phyloP scores from a whole-genome alignment of 2,797 vertebrate species.

The Fistularia tabacaria region DNA sequence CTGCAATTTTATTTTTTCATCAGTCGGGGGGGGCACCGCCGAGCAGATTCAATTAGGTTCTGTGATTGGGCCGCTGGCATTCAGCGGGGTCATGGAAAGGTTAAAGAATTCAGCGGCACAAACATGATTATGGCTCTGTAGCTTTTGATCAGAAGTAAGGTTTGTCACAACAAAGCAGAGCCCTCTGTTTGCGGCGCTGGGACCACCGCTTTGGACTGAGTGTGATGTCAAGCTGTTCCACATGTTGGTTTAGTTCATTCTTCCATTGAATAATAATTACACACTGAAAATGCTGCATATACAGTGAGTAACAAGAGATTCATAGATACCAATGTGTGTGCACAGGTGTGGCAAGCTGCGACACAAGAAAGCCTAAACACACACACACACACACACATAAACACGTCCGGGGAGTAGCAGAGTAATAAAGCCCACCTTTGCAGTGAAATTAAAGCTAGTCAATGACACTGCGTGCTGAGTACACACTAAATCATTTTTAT shows the following conservation, averaged over 20 bases:
- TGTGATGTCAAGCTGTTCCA: constrained; percentile 45
- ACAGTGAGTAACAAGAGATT: neutral
- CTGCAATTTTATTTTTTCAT: constrained; percentile 81
- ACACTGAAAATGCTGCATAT: constrained; percentile 26
- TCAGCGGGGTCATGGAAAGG: constrained; percentile 79
- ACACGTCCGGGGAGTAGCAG: constrained; percentile 44
- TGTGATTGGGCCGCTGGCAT: constrained; percentile 81
- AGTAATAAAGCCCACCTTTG: constrained; percentile 70
- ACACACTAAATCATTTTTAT: constrained; percentile 82
- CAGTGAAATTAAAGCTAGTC: constrained; percentile 76
- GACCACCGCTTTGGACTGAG: constrained; percentile 36
- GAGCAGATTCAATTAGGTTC: constrained; percentile 81
- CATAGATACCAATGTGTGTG: constrained; percentile 14
- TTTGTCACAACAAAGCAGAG: constrained; percentile 70
- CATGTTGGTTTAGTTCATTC: constrained; percentile 50
- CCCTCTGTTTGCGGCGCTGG: constrained; percentile 33
- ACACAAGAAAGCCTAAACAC: constrained; percentile 3
- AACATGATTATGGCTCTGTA: constrained; percentile 81
- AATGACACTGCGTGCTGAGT: constrained; percentile 72
- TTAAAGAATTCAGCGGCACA: constrained; percentile 84
- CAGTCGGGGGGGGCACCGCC: constrained; percentile 61
- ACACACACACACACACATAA: constrained; percentile 24
- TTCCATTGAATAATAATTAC: constrained; percentile 42
- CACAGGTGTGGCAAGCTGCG: constrained; percentile 10
- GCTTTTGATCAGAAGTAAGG: constrained; percentile 78